Evolutionary conservation across 2,797 vertebrate genomes (phyloP).

Genomic region (Clarias platycephalus): DNA sequence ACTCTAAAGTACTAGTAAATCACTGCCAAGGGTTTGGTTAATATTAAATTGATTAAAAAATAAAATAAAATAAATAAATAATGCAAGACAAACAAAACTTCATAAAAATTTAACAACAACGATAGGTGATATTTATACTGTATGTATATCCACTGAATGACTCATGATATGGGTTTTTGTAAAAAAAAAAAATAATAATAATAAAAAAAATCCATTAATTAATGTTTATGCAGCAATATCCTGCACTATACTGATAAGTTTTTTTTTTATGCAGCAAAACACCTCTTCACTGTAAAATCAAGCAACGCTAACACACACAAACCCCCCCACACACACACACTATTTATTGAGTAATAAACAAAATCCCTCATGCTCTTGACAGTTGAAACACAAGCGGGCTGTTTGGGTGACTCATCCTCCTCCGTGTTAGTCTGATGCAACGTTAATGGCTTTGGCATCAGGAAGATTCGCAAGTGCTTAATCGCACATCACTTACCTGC

Average conservation of each 20-base stretch:
- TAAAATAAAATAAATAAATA: too few relatives aligned
- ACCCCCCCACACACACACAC: neutral
- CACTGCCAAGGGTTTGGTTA: neutral
- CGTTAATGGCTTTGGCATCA: conserved; percentile 31
- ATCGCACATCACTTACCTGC: conserved; percentile 24
- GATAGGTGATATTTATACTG: neutral
- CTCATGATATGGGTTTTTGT: neutral
- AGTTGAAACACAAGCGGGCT: conserved; percentile 33
- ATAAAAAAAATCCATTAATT: neutral
- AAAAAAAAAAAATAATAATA: neutral
- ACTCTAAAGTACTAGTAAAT: too few relatives aligned
- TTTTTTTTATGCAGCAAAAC: neutral
- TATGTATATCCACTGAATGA: neutral
- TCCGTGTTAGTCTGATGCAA: conserved; percentile 33
- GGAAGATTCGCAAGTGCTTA: conserved; percentile 21
- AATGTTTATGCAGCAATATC: neutral
- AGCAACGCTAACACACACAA: neutral
- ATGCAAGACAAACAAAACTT: neutral
- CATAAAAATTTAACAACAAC: neutral
- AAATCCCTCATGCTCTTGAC: conserved; percentile 17
- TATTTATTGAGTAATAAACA: conserved; percentile 15
- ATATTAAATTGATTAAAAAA: too few relatives aligned
- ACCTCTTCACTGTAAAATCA: neutral
- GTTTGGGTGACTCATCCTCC: conserved; percentile 39
- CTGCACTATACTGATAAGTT: neutral